Evolutionary conservation across 2,113 vertebrate species (phyloP), one percentile per base, ranked within the genome.

Genomic region (Trochalopteron elliotii): DNA sequence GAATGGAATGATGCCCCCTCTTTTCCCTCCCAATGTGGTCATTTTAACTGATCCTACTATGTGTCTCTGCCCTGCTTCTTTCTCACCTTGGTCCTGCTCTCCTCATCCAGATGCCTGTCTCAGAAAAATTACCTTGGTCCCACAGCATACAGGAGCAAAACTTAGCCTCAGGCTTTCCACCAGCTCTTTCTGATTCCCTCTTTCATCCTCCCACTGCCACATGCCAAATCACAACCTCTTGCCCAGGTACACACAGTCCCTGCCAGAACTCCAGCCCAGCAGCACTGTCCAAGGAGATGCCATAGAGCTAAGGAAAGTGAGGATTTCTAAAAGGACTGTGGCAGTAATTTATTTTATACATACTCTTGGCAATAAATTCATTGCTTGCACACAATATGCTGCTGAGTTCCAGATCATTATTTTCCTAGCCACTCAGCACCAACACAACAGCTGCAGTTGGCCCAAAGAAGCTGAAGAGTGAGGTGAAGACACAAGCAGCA

Each of bases 401-500:
- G 89, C 70, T 79, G 74, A 96, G 84, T 79, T 94, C 89, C 89
- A 96, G 78, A 87, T 91, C 83, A 91, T 97, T 94, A 91, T 96
- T 96, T 96, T 96, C 80, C 52, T 50, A 96, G 77, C 52, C 87
- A 92, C 81, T 96, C 89, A 94, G 89, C 94, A 95, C 72, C 93
- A 92, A 40, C 77, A 71, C 52, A 91, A 84, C 95, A 94, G 81
- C 93, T 94, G 94, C 65, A 78, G 86, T 63, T 95, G 94, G 91
- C 91, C 49, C 0, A 0, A 94, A 91, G 72, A 79, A 95, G 68
- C 45, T 68, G 77, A 93, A 59, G 75, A 93, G 74, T 61, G 91
- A 95, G 89, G 91, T 89, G 95, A 95, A 97, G 83, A 97, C 91
- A 95, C 83, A 70, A 96, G 55, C 63, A 92, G 76, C 80, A 93